Conservation (phyloP, 2,113 vertebrate genomes). For the Camelus bactrianus region DNA sequence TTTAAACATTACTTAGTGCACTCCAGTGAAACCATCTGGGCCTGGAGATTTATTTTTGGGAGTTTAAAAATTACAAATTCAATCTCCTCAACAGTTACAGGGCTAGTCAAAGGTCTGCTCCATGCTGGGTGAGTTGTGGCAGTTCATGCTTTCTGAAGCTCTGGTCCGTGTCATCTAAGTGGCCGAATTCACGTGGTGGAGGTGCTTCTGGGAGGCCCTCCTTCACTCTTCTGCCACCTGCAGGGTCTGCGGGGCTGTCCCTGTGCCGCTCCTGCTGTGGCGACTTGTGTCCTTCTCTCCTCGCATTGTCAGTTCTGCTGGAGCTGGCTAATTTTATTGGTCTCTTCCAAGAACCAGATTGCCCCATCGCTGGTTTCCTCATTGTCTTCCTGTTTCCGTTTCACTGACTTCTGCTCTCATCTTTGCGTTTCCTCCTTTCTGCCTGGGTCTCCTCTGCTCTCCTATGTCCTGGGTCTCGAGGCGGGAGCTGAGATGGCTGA, state of each 20-base stretch:
- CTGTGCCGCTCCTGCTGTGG: rapidly evolving
- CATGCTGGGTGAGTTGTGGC: background rate
- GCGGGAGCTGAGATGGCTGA: background rate
- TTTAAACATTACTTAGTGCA: background rate
- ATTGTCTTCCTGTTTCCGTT: rapidly evolving
- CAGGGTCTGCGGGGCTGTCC: rapidly evolving
- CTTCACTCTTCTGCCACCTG: rapidly evolving
- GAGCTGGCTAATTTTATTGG: no score
- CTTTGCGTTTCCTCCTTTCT: no score
- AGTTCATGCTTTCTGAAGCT: background rate
- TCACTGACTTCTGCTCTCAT: background rate
- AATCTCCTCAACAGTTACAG: background rate
- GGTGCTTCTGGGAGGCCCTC: background rate
- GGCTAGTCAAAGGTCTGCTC: background rate
- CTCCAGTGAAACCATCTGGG: background rate
- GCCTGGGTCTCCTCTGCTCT: background rate
- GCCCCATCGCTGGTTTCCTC: rapidly evolving
- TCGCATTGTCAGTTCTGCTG: background rate
- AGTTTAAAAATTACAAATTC: background rate
- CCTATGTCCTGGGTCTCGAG: background rate
- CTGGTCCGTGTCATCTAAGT: rapidly evolving
- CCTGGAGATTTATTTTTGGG: background rate
- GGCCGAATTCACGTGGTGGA: rapidly evolving
- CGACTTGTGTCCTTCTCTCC: rapidly evolving
- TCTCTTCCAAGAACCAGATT: background rate